Conservation (phyloP, 2,797 vertebrate genomes). For the Steatocranus sp. region DNA sequence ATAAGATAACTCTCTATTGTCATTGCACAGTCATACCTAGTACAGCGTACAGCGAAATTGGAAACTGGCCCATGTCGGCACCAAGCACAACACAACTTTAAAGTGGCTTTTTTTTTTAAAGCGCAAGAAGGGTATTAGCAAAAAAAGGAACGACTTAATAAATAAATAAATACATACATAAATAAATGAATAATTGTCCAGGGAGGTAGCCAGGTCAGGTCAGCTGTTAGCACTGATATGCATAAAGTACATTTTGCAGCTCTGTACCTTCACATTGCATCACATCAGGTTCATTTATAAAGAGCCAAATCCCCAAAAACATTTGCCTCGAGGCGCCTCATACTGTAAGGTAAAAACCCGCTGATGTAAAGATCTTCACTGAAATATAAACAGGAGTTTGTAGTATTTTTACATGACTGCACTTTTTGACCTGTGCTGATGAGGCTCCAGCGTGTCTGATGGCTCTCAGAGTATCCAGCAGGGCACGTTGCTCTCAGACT, state of each 20-base stretch:
- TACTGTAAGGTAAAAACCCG: accelerated
- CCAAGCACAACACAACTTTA: not conserved
- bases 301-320: not conserved
- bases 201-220: not conserved
- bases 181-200: accelerated
- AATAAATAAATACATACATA: not conserved
- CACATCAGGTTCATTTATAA: accelerated
- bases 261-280: not conserved
- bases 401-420: not conserved
- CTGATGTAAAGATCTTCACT: not conserved
- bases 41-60: not conserved
- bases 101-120: not conserved
- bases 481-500: not conserved
- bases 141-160: not conserved
- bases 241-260: not conserved
- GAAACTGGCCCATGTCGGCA: not conserved
- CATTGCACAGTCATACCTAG: not conserved
- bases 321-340: accelerated
- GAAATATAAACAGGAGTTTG: not conserved
- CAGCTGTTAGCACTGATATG: not conserved
- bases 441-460: accelerated
- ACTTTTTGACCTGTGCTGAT: not conserved
- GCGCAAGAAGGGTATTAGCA: not conserved
- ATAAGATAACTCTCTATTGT: not conserved
- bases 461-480: not conserved